These are phyloP conservation scores for Pygocentrus nattereri DNA, from an alignment of 2,797 vertebrate species.

Conservation along the genomic window DNA sequence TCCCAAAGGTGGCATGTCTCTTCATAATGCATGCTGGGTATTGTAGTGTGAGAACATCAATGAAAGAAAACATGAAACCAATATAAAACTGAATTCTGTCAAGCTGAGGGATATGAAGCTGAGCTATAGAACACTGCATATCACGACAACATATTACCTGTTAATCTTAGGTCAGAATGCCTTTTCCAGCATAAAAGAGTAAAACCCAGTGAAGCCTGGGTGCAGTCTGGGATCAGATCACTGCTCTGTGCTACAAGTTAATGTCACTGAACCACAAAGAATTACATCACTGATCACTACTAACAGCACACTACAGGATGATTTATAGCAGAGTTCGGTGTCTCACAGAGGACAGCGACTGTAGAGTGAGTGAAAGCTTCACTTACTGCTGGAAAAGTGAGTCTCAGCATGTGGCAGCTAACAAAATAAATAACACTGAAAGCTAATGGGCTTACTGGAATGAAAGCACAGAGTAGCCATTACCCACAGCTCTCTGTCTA, in stretches of 20 bases:
- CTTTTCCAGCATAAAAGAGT: neutral
- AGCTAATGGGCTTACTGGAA: slow-evolving; percentile 5
- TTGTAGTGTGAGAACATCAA: no score
- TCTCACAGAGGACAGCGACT: neutral
- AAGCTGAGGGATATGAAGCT: no score
- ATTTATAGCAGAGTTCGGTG: neutral
- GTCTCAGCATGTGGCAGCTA: neutral
- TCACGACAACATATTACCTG: no score
- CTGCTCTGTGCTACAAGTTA: neutral
- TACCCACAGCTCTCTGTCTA: neutral
- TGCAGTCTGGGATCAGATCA: slow-evolving; percentile 5
- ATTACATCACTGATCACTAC: neutral
- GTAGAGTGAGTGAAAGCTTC: neutral
- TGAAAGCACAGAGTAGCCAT: slow-evolving; percentile 17
- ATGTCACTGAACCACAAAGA: neutral
- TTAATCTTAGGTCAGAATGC: no score
- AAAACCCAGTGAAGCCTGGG: neutral
- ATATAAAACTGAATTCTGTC: no score
- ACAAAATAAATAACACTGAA: slow-evolving; percentile 17
- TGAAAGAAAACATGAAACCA: no score
- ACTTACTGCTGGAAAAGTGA: neutral
- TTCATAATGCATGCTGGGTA: no score
- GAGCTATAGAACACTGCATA: no score
- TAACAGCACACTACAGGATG: neutral
- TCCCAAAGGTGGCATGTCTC: no score